A percentile compares a stretch with the other conserved stretches of the same genome.
phyloP scores from a whole-genome alignment of 2,797 vertebrate species.

The Scarus forsteni region DNA sequence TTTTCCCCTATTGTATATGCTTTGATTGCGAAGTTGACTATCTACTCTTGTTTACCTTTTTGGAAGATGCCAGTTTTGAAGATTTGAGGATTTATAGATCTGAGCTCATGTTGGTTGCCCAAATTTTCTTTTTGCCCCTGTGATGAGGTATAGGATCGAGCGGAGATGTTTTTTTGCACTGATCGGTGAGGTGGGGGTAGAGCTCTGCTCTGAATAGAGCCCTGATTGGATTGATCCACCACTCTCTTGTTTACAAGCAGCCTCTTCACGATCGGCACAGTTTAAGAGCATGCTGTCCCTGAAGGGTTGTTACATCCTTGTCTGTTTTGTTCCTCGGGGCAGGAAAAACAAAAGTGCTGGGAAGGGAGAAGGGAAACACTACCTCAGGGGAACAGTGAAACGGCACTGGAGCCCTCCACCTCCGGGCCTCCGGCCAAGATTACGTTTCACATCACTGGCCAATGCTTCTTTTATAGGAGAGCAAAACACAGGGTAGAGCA shows the following conservation, averaged over 20 bases:
- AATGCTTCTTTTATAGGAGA: conserved; percentile 73
- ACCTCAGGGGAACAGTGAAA: conserved; percentile 84
- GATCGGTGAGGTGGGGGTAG: conserved; percentile 50
- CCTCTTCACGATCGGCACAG: conserved; percentile 76
- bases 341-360: conserved; percentile 81
- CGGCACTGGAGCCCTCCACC: conserved; percentile 66
- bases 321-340: conserved; percentile 81
- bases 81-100: conserved; percentile 19
- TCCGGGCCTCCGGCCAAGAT: conserved; percentile 77
- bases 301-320: conserved; percentile 83
- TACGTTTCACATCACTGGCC: conserved; percentile 74
- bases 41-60: not conserved
- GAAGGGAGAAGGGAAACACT: conserved; percentile 68
- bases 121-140: conserved; percentile 5
- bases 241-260: conserved; percentile 80
- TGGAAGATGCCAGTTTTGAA: not conserved
- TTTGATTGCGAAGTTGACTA: conserved; percentile 7
- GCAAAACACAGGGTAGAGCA: conserved; percentile 52
- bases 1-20: not conserved
- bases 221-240: conserved; percentile 86
- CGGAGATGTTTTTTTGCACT: conserved; percentile 37
- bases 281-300: conserved; percentile 83
- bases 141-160: conserved; percentile 30
- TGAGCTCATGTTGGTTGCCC: conserved; percentile 3
- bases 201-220: conserved; percentile 62